Evolutionary conservation across 2,888 invertebrate species (phyloP), one percentile per base, ranked within the genome.

Genomic region (Acrobeloides nanus): DNA sequence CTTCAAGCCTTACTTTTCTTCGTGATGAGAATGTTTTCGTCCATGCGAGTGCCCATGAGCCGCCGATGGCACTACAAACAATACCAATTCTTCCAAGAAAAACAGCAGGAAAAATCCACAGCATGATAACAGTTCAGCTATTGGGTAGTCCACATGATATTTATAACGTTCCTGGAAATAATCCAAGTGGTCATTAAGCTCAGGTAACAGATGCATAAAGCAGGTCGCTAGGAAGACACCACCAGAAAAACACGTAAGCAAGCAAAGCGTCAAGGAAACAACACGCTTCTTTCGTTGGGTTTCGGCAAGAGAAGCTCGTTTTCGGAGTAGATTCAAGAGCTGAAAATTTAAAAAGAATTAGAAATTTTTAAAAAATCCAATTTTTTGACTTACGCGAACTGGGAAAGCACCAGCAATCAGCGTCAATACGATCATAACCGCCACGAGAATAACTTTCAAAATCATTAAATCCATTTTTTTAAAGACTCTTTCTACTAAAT

Each of bases 361-460:
- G n/a, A 50, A 43, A 51, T 37, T 43, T 46, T 15, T 23, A 50
- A 47, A 42, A 43, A 3, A 24, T 39, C 1, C 15, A 21, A 5
- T 25, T 12, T 18, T 10, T 4, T n/a, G 26, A 46, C 57, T 40
- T 24, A 88, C 75, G 63, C 84, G 76, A 57, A 86, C 78, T 0
- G 89, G 88, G 23, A 83, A 71, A 6, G 83, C 76, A 35, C 89
- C 89, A 64, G 86, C 82, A 17, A 83, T 71, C 69, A 85, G 81
- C 33, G 87, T 86, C 18, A 84, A 82, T 47, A 79, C 74, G 68
- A 87, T 84, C 15, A 89, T 80, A 23, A 84, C 83, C 33, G 80
- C 77, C 84, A 89, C 85, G 1, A 88, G 82, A 4, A 85, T 82
- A 18, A 82, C 80, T 76, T 89, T 89, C 38, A 68, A 51, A 24